A percentile compares a stretch with the other conserved stretches of the same genome.
phyloP scores from a whole-genome alignment of 2,888 invertebrate genomes.

The Leistus spinibarbis region DNA sequence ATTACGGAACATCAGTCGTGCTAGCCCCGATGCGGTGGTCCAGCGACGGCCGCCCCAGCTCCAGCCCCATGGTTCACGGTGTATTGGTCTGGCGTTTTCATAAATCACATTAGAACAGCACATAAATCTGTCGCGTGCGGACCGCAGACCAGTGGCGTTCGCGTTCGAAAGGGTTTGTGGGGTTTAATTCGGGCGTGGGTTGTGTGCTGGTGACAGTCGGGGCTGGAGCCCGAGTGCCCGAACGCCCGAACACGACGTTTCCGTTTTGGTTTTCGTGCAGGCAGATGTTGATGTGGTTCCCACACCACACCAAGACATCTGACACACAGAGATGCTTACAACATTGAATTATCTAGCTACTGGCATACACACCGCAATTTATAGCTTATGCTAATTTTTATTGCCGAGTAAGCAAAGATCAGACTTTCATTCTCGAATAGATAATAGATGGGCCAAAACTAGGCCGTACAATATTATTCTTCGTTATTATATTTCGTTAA shows the following conservation, averaged over 20 bases:
- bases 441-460: too few species aligned
- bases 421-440: too few species aligned
- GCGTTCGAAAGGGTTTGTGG: constrained; percentile 15
- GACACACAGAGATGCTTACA: neutral
- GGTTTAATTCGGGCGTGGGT: neutral
- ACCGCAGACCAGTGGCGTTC: constrained; percentile 49
- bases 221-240: neutral
- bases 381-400: constrained; percentile 26
- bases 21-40: neutral
- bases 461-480: too few species aligned
- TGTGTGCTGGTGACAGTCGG: constrained; percentile 23
- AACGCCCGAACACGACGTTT: constrained; percentile 16
- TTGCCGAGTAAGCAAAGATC: constrained; percentile 10
- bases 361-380: constrained; percentile 5
- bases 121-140: constrained; percentile 55
- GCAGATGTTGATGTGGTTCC: constrained; percentile 30
- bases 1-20: constrained; percentile 6
- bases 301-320: constrained; percentile 9
- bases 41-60: neutral
- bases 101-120: constrained; percentile 55
- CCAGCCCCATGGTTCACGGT: constrained; percentile 41
- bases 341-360: constrained; percentile 23
- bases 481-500: too few species aligned
- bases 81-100: constrained; percentile 50
- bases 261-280: neutral